A percentile compares a stretch with the other conserved stretches of the same genome.
Conservation (phyloP, 2,888 invertebrate genomes). For the Orthosia gothica region DNA sequence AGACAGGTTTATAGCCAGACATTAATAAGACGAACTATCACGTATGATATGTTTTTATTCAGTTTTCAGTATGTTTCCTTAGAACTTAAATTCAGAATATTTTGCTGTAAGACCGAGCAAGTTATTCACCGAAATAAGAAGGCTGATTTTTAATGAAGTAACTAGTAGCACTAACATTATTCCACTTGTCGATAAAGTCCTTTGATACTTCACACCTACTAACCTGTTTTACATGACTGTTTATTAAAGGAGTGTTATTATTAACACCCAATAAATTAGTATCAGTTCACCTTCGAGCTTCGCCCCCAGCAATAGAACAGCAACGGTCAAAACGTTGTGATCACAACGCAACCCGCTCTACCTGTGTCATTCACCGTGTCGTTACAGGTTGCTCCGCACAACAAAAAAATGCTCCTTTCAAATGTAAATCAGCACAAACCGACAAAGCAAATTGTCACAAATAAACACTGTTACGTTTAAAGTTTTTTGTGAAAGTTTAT, state of each 20-base stretch:
- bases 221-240: neutral
- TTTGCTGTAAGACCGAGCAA: too few species aligned
- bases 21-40: too few species aligned
- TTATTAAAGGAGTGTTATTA: neutral
- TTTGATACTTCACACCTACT: neutral
- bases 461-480: slow-evolving; percentile 90
- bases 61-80: too few species aligned
- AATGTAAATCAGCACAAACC: slow-evolving; percentile 90
- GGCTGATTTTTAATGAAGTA: neutral
- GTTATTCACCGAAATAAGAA: too few species aligned
- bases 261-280: slow-evolving; percentile 1
- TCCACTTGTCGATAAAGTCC: neutral
- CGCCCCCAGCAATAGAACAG: slow-evolving; percentile 23
- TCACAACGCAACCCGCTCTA: slow-evolving; percentile 75
- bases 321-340: slow-evolving; percentile 78
- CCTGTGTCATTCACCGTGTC: slow-evolving; percentile 90
- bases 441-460: slow-evolving; percentile 92
- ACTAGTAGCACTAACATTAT: neutral
- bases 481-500: slow-evolving; percentile 87
- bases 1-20: too few species aligned
- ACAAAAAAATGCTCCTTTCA: slow-evolving; percentile 87
- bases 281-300: neutral
- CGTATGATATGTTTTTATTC: too few species aligned
- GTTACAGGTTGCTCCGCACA: slow-evolving; percentile 87
- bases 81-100: too few species aligned